A percentile compares a stretch with the other conserved stretches of the same genome.
phyloP scores from a whole-genome alignment of 2,113 vertebrate species.

The Myotis davidii region DNA sequence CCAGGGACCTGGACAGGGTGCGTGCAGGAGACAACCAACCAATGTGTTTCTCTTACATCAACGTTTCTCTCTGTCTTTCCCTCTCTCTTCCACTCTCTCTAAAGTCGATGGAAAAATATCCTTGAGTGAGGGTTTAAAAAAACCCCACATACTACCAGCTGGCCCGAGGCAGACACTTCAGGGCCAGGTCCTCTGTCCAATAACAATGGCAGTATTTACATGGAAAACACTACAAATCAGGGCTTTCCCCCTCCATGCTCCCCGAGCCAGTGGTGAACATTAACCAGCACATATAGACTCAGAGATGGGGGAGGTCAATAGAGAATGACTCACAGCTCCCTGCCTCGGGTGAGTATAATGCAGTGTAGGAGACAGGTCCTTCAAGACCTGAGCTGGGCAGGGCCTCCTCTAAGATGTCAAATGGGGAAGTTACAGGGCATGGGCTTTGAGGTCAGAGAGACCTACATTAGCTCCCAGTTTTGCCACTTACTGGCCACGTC shows the following conservation, averaged over 20 bases:
- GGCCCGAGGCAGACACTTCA: too few relatives aligned
- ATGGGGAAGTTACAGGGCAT: background rate
- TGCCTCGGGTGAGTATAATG: background rate
- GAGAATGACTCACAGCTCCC: background rate
- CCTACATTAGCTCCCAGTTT: background rate
- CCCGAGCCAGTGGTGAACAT: background rate
- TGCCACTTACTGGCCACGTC: background rate
- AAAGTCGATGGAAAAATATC: too few relatives aligned
- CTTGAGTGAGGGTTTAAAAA: too few relatives aligned
- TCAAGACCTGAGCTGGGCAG: background rate
- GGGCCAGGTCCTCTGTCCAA: too few relatives aligned
- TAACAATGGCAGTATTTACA: background rate
- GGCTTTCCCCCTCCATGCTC: background rate
- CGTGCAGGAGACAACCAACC: too few relatives aligned
- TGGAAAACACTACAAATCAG: background rate
- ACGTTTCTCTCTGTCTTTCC: too few relatives aligned
- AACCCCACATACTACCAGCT: too few relatives aligned
- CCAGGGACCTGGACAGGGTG: too few relatives aligned
- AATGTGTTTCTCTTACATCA: too few relatives aligned
- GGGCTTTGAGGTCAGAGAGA: background rate
- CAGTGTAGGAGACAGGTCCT: background rate
- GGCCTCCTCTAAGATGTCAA: slow-evolving; percentile 1
- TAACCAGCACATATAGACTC: background rate
- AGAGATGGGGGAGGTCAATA: background rate
- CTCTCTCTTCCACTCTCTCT: too few relatives aligned